phyloP scores from a whole-genome alignment of 2,113 vertebrate genomes.

The Mus spicilegus region DNA sequence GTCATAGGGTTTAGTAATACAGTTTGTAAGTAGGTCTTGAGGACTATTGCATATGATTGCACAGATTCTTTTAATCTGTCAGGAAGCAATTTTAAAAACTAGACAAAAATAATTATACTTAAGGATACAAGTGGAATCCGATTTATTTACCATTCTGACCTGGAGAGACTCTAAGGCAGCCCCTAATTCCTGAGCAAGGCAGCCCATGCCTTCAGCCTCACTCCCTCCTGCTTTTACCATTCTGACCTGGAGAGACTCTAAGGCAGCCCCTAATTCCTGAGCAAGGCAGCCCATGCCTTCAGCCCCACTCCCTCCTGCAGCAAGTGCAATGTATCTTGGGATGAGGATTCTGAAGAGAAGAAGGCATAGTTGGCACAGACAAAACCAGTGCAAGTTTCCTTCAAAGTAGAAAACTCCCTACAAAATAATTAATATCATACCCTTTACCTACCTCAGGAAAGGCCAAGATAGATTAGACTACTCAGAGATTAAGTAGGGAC shows the following conservation, averaged over 20 bases:
- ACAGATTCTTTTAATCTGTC: slow-evolving; percentile 2
- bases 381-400: slow-evolving; percentile 77
- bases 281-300: slow-evolving; percentile 78
- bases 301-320: slow-evolving; percentile 77
- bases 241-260: slow-evolving; percentile 79
- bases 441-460: slow-evolving; percentile 54
- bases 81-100: slow-evolving; percentile 74
- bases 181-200: slow-evolving; percentile 79
- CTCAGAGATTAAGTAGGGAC: slow-evolving; percentile 60
- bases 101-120: slow-evolving; percentile 51
- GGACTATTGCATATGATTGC: slow-evolving; percentile 66
- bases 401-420: slow-evolving; percentile 75
- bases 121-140: slow-evolving; percentile 73
- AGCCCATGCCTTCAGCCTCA: slow-evolving; percentile 80
- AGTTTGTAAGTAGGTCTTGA: slow-evolving; percentile 72
- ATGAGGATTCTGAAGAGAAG: slow-evolving; percentile 80
- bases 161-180: slow-evolving; percentile 75
- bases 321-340: slow-evolving; percentile 78
- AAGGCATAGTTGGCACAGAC: slow-evolving; percentile 63
- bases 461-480: slow-evolving; percentile 57
- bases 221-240: slow-evolving; percentile 80
- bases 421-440: slow-evolving; percentile 46
- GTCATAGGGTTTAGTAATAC: slow-evolving; percentile 69
- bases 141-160: slow-evolving; percentile 83
- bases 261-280: slow-evolving; percentile 78